phyloP scores from a whole-genome alignment of 1,140 invertebrate genomes.

The Oryctes rhinoceros region DNA sequence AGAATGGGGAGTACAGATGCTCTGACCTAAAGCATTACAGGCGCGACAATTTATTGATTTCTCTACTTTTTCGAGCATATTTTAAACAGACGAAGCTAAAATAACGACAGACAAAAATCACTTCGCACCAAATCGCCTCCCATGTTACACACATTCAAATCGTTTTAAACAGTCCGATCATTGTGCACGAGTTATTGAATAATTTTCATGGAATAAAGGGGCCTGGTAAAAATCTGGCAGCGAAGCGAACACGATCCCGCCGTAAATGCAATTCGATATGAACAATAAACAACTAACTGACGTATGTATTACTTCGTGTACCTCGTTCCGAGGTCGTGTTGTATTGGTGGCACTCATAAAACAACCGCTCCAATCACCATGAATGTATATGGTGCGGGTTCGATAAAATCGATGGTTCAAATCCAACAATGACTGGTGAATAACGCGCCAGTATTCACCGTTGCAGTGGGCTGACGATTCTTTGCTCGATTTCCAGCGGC shows the following conservation, averaged over 20 bases:
- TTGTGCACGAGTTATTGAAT: not conserved
- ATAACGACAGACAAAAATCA: not conserved
- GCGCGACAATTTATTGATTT: too few relatives aligned
- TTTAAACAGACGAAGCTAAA: not conserved
- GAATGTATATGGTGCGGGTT: not conserved
- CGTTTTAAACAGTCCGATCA: not conserved
- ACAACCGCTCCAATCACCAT: not conserved
- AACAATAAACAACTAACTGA: slow-evolving; percentile 6
- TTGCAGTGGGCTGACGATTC: not conserved
- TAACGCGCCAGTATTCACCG: not conserved
- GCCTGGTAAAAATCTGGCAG: not conserved
- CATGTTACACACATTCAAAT: not conserved
- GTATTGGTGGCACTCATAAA: not conserved
- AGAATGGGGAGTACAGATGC: too few relatives aligned
- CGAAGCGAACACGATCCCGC: not conserved
- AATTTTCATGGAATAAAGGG: not conserved
- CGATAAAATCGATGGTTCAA: slow-evolving; percentile 5
- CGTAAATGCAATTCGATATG: slow-evolving; percentile 10
- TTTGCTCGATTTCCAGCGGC: not conserved
- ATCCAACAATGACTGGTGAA: not conserved
- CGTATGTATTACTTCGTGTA: not conserved
- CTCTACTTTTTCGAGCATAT: too few relatives aligned
- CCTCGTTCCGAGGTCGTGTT: not conserved
- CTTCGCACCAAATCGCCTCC: not conserved
- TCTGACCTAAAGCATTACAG: too few relatives aligned